Conservation (phyloP, 1,140 invertebrate genomes). For the Sesamia nonagrioides region DNA sequence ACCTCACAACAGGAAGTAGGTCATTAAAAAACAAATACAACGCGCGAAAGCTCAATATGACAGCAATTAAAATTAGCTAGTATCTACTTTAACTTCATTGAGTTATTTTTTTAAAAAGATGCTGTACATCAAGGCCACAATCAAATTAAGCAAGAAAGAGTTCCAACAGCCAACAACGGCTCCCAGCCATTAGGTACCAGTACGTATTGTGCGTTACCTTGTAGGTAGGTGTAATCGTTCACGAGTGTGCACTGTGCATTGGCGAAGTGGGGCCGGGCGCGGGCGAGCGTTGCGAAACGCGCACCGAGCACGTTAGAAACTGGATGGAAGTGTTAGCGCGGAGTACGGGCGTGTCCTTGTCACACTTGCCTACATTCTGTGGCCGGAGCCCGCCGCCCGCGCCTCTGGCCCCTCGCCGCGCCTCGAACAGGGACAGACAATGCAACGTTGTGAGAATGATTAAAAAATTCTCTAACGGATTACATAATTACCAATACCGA, state of each 20-base stretch:
- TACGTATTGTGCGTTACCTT: slow-evolving; percentile 71
- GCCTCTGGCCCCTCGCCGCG: slow-evolving; percentile 61
- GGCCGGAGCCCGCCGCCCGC: slow-evolving; percentile 68
- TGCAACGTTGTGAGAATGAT: slow-evolving; percentile 75
- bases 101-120: neutral
- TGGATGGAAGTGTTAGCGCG: slow-evolving; percentile 85
- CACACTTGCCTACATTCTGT: slow-evolving; percentile 86
- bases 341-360: slow-evolving; percentile 86
- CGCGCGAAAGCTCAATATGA: slow-evolving; percentile 30
- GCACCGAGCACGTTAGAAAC: slow-evolving; percentile 83
- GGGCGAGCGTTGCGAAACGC: slow-evolving; percentile 81
- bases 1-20: slow-evolving; percentile 51
- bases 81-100: neutral
- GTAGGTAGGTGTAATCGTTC: slow-evolving; percentile 74
- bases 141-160: neutral
- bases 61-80: neutral
- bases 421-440: slow-evolving; percentile 79
- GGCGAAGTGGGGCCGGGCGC: slow-evolving; percentile 72
- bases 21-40: slow-evolving; percentile 45
- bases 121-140: neutral
- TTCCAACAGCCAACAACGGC: neutral
- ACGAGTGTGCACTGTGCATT: slow-evolving; percentile 70
- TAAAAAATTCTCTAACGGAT: slow-evolving; percentile 72
- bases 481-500: slow-evolving; percentile 55
- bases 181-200: slow-evolving; percentile 55